Base-by-base conservation (phyloP, 2,888 invertebrate genomes). In the Cataglyphis livida region DNA sequence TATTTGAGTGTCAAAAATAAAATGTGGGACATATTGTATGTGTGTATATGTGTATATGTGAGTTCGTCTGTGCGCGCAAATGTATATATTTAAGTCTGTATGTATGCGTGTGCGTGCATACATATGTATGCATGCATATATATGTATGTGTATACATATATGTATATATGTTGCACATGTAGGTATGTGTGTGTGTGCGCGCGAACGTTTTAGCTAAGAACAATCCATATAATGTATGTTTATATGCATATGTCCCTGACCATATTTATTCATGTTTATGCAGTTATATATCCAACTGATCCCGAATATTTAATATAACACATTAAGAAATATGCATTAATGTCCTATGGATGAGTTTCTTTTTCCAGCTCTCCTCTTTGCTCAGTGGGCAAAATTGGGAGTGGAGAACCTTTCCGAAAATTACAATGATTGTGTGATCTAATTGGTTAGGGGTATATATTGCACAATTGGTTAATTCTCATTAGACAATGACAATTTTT, bases 311-410 rank as follows among this genome's bases (percentile, higher is more conserved):
- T 74, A 86, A 88, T 82, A 87, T 32, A 32, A 32, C 32, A 85
- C 66, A 87, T 74, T 38, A 35, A 83, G 87, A 85, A 88, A 89
- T 91, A 88, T 84, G 90, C 90, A 92, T 92, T 93, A 92, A 93
- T 91, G 90, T 92, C 93, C 93, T 93, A 93, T 92, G 94, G 93
- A 94, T 94, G 94, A 93, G 94, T 94, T 95, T 95, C 95, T 96
- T 96, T 96, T 97, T 96, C 96, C 97, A 97, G 97, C 97, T 97
- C 97, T 97, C 97, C 97, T 97, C 97, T 97, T 97, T 97, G 97
- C 97, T 97, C 96, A 96, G 95, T 95, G 96, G 96, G 96, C 96
- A 96, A 97, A 97, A 96, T 96, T 96, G 97, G 95, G 95, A 96
- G 94, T 94, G 94, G 94, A 93, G 94, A 94, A 94, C 91, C 93